Percentiles rank a stretch among this genome's conserved stretches.
phyloP scores from a whole-genome alignment of 1,140 invertebrate genomes.

The Anoplolepis gracilipes region DNA sequence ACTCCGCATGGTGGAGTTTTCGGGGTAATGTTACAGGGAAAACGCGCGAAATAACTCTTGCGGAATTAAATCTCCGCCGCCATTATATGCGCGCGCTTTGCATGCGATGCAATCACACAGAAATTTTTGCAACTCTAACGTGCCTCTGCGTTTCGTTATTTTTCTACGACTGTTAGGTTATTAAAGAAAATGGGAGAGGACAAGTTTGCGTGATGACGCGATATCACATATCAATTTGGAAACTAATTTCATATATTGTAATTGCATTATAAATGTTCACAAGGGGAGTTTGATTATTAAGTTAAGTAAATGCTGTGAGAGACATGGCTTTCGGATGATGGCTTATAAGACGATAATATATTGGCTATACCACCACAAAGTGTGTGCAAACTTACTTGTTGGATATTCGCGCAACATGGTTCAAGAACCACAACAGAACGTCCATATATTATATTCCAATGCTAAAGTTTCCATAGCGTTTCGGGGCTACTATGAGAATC shows the following conservation, averaged over 20 bases:
- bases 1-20: conserved; percentile 49
- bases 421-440: conserved; percentile 36
- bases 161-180: too few species aligned
- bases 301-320: conserved; percentile 11
- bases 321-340: conserved; percentile 23
- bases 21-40: conserved; percentile 45
- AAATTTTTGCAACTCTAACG: not conserved
- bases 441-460: conserved; percentile 21
- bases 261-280: not conserved
- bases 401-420: conserved; percentile 44
- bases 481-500: conserved; percentile 26
- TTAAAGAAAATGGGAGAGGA: not conserved
- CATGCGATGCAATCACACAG: not conserved
- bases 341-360: conserved; percentile 41
- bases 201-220: not conserved
- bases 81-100: conserved; percentile 47
- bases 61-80: conserved; percentile 52
- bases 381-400: conserved; percentile 42
- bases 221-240: not conserved
- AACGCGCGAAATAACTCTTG: conserved; percentile 54
- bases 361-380: conserved; percentile 30
- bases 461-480: conserved; percentile 9
- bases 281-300: conserved; percentile 1
- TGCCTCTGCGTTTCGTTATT: not conserved
- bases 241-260: not conserved